phyloP scores from a whole-genome alignment of 1,140 invertebrate genomes.

The Leptopilina clavipes region DNA sequence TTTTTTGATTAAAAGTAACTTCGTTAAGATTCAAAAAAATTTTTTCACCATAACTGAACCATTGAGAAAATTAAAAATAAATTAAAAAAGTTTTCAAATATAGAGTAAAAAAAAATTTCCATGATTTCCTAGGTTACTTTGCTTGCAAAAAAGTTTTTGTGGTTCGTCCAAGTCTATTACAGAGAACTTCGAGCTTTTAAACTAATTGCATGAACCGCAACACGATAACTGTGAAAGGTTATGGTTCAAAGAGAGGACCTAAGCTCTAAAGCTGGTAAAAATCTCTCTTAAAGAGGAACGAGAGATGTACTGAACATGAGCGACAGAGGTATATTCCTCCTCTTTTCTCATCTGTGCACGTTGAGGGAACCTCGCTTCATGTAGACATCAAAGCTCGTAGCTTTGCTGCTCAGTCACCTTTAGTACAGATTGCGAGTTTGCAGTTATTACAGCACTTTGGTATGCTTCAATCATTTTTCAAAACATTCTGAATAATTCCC shows the following conservation, averaged over 20 bases:
- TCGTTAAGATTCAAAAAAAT: background rate
- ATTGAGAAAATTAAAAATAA: background rate
- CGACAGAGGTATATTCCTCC: slow-evolving; percentile 3
- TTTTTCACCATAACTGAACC: background rate
- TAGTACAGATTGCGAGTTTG: background rate
- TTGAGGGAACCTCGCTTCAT: background rate
- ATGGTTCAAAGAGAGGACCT: slow-evolving; percentile 54
- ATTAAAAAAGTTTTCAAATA: slow-evolving; percentile 1
- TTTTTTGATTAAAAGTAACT: background rate
- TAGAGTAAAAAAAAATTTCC: slow-evolving; percentile 1
- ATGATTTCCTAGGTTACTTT: background rate
- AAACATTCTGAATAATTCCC: background rate
- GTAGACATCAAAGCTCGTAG: slow-evolving; percentile 24
- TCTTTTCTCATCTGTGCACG: background rate
- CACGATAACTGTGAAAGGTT: slow-evolving; percentile 51
- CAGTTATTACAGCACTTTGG: slow-evolving; percentile 2
- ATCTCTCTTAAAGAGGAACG: slow-evolving; percentile 13
- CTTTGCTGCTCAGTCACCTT: slow-evolving; percentile 18
- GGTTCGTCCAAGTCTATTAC: slow-evolving; percentile 25
- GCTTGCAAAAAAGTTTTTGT: slow-evolving; percentile 1
- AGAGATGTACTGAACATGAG: background rate
- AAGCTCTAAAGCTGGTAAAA: slow-evolving; percentile 26
- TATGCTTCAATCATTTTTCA: slow-evolving; percentile 1
- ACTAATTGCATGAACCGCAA: slow-evolving; percentile 57
- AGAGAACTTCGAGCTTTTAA: slow-evolving; percentile 51